Evolutionary conservation across 2,797 vertebrate species (phyloP), one percentile per base, ranked within the genome.

Genomic region (Gastrophryne carolinensis): DNA sequence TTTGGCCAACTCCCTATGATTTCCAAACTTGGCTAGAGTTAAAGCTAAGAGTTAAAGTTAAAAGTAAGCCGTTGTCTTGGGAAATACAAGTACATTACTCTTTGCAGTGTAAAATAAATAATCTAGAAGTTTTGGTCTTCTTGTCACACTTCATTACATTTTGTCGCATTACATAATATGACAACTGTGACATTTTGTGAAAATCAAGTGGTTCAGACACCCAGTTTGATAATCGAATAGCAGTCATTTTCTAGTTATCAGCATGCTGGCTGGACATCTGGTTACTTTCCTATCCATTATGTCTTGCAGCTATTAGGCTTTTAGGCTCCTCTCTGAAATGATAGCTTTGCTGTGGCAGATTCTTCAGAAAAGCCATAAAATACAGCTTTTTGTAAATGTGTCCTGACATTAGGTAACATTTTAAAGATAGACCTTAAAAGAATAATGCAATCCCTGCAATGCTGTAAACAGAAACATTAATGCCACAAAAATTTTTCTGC

Each of bases 281-380:
- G 50, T 21, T 75, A 75, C 67, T 66, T 79, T 79, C 52, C 72
- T 72, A 44, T 69, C 60, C 57, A 75, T 75, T 75, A 64, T 56
- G 32, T 71, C 21, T 65, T 27, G 44, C 39, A 44, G 35, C 35
- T 75, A 79, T 71, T 58, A 71, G 65, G 52, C 60, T 60, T 49
- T 29, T 50, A 54, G 60, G 15, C 56, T 69, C 34, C 50, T 64
- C 6, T 9, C 58, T 47, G 57, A 58, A 79, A 68, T 60, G 54
- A 79, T 53, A 64, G 47, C 34, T 26, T 66, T 56, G 27, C 61
- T 60, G 8, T 37, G 5, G 35, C 54, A 56, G 44, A 50, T 34
- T 56, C 32, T 47, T 66, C 49, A 53, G 67, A 65, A 71, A 72
- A 62, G 50, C 50, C 57, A n/a, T 69, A 74, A 74, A 74, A 69